Base-by-base conservation (phyloP, 2,113 vertebrate species). In the Grammomys dolichurus region DNA sequence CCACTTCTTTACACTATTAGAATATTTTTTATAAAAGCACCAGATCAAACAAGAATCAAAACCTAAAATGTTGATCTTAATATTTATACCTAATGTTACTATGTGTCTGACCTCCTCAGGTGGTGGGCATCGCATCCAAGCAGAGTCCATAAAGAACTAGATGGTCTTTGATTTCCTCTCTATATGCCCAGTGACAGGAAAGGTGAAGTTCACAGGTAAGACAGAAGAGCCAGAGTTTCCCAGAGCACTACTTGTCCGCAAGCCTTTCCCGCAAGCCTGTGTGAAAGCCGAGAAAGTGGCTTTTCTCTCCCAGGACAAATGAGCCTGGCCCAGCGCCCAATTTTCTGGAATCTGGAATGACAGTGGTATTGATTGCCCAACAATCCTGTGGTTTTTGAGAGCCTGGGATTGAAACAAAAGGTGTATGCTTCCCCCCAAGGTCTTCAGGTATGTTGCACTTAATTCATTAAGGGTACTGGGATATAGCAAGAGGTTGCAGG, bases 371-470 rank as follows among this genome's bases (percentile, higher is more conserved):
- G 96, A 91, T 87, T 43, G 82, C 90, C 7, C n/a, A 36, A 72
- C 33, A 7, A 2, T 9, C 6, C 12, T 87, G 95, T 80, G 95
- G 96, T 94, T 97, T 96, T 31, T 91, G 96, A 96, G 90, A 97
- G 96, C 96, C 70, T 1, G 0, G 22, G 92, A 40, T 28, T 46
- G 90, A 56, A 58, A 75, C 40, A 36, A 3, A 87, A 87, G 95
- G 87, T 75, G 28, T 24, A 54, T 16, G 76, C 2, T 28, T 2
- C 92, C 78, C 78, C 33, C 78, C n/a, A 11, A 43, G 7, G 7
- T 48, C 87, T 78, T 67, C 92, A 96, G 96, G 96, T 97, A 91
- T 81, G 89, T 1, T 58, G 93, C 17, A 16, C 93, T 95, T 87
- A 75, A 65, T 84, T 78, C 95, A 97, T 65, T 80, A 94, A 63